Evolutionary conservation across 2,797 vertebrate species (phyloP).

Genomic region (Diglossa cyanea): DNA sequence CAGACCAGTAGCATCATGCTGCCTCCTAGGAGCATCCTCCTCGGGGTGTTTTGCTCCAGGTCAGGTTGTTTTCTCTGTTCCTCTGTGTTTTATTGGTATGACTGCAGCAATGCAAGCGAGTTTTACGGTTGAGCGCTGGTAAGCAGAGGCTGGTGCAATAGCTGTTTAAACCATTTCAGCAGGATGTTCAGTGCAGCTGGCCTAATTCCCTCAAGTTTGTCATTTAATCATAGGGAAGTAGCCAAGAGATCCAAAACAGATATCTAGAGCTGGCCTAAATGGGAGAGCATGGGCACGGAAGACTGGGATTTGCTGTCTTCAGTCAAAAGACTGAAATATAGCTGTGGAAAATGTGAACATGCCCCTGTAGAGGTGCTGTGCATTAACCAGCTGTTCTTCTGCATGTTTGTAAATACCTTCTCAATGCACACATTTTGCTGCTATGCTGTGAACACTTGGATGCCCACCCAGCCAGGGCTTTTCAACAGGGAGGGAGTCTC

Average conservation of each 20-base stretch:
- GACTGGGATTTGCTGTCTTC: background rate
- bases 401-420: background rate
- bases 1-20: background rate
- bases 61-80: background rate
- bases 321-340: background rate
- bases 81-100: background rate
- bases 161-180: conserved; percentile 8
- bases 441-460: background rate
- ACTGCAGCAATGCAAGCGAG: background rate
- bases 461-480: background rate
- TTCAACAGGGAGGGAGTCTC: rapidly evolving
- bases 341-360: rapidly evolving
- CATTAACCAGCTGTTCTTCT: background rate
- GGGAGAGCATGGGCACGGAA: background rate
- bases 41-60: background rate
- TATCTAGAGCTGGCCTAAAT: background rate
- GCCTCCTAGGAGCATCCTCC: background rate
- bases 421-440: background rate
- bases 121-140: background rate
- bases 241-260: background rate
- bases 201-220: background rate
- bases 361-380: background rate
- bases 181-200: background rate
- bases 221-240: background rate
- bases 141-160: background rate